Conservation (phyloP, 2,888 invertebrate genomes). For the Cheilosia variabilis region DNA sequence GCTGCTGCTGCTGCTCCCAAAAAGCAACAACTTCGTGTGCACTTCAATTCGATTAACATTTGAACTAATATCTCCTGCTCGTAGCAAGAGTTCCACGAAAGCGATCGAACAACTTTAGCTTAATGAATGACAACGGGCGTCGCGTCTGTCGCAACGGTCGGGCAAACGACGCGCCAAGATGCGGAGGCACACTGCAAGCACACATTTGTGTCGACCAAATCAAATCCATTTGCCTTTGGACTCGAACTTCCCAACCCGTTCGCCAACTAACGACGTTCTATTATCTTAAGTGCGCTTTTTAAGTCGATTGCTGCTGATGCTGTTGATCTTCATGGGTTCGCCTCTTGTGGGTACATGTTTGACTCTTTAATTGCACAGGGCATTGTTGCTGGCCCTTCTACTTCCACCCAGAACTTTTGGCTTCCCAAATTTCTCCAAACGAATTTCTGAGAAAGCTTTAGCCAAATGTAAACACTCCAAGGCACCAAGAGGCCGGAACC, state of each 20-base stretch:
- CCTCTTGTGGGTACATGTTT: not conserved
- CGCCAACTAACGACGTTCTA: slow-evolving; percentile 76
- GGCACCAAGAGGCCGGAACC: not conserved
- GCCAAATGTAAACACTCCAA: slow-evolving; percentile 68
- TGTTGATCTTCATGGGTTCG: slow-evolving; percentile 37
- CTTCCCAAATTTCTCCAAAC: slow-evolving; percentile 53
- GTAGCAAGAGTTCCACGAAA: slow-evolving; percentile 57
- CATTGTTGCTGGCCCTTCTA: slow-evolving; percentile 19
- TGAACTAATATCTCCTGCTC: slow-evolving; percentile 68
- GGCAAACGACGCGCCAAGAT: not conserved
- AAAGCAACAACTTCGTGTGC: slow-evolving; percentile 64
- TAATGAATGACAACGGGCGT: slow-evolving; percentile 59
- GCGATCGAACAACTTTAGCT: slow-evolving; percentile 42
- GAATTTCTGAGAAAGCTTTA: slow-evolving; percentile 58
- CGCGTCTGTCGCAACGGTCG: no score
- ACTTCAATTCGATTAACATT: slow-evolving; percentile 76
- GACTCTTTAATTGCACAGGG: slow-evolving; percentile 26
- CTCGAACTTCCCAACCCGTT: slow-evolving; percentile 29
- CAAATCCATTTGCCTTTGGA: slow-evolving; percentile 34
- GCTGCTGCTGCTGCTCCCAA: slow-evolving; percentile 40
- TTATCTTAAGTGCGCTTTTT: slow-evolving; percentile 77
- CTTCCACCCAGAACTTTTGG: slow-evolving; percentile 31
- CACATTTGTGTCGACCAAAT: slow-evolving; percentile 37
- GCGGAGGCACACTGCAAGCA: not conserved
- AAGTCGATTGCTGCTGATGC: slow-evolving; percentile 66